These are phyloP conservation scores for Solea senegalensis DNA, from an alignment of 2,113 vertebrate genomes.

Conservation along the genomic window DNA sequence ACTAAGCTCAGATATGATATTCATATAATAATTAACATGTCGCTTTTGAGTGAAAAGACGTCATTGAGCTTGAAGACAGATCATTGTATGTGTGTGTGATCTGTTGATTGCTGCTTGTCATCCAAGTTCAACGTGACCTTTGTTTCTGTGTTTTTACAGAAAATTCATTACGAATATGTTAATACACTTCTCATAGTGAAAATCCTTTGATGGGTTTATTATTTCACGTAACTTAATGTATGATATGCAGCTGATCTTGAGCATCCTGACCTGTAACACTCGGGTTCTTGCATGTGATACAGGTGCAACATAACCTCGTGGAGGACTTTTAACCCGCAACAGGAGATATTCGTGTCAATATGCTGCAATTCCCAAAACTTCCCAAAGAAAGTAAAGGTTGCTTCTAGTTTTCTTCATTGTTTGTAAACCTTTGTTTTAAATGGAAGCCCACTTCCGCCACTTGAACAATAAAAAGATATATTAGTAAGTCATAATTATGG, in stretches of 20 bases:
- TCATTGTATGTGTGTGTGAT: conserved; percentile 19
- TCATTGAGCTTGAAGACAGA: conserved; percentile 20
- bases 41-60: conserved; percentile 36
- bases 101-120: conserved; percentile 2
- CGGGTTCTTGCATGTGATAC: conserved; percentile 3
- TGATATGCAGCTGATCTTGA: background rate
- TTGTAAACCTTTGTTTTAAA: no score
- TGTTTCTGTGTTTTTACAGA: conserved; percentile 6
- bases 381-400: no score
- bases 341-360: conserved; percentile 43
- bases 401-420: no score
- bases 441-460: no score
- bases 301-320: no score
- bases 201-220: conserved; percentile 14
- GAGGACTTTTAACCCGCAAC: conserved; percentile 37
- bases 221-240: background rate
- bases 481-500: no score
- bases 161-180: background rate
- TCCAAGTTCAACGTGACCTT: conserved; percentile 11
- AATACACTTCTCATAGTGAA: background rate
- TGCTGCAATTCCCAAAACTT: background rate
- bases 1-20: conserved; percentile 43
- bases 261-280: conserved; percentile 5
- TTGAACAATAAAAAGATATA: no score
- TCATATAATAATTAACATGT: conserved; percentile 47